These are phyloP conservation scores for Morinoia aosen DNA, from an alignment of 2,888 invertebrate genomes.

Conservation along the genomic window DNA sequence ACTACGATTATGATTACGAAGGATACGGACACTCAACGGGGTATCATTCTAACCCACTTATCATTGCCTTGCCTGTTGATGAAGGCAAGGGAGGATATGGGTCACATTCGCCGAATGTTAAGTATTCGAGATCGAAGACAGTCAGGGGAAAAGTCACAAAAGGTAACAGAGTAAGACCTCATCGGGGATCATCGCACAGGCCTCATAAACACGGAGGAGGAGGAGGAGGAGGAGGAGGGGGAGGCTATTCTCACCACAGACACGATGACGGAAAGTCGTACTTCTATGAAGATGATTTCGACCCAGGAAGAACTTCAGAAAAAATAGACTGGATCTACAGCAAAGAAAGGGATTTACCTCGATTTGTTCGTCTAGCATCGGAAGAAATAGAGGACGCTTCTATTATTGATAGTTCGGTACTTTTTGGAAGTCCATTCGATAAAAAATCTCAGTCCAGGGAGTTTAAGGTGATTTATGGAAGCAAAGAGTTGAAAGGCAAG, in stretches of 20 bases:
- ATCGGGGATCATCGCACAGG: neutral
- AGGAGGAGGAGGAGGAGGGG: slow-evolving; percentile 5
- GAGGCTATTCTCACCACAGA: slow-evolving; percentile 28
- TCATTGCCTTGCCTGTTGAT: neutral
- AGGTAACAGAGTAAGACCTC: neutral
- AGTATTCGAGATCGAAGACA: neutral
- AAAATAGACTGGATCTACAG: neutral
- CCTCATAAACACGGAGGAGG: neutral
- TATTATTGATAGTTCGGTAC: neutral
- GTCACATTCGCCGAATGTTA: neutral
- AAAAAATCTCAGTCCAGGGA: neutral
- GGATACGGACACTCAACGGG: neutral
- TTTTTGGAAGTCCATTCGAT: neutral
- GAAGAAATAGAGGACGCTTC: neutral
- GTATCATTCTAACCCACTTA: neutral
- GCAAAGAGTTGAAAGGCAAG: neutral
- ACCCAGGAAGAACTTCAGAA: neutral
- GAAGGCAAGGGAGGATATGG: neutral
- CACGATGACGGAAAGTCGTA: neutral
- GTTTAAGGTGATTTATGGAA: neutral
- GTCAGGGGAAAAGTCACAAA: neutral
- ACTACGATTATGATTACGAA: neutral
- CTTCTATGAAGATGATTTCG: neutral
- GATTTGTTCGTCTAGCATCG: neutral
- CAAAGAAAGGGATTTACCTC: neutral